Evolutionary conservation across 2,113 vertebrate genomes (phyloP).

Genomic region (Tachuris rubrigastra): DNA sequence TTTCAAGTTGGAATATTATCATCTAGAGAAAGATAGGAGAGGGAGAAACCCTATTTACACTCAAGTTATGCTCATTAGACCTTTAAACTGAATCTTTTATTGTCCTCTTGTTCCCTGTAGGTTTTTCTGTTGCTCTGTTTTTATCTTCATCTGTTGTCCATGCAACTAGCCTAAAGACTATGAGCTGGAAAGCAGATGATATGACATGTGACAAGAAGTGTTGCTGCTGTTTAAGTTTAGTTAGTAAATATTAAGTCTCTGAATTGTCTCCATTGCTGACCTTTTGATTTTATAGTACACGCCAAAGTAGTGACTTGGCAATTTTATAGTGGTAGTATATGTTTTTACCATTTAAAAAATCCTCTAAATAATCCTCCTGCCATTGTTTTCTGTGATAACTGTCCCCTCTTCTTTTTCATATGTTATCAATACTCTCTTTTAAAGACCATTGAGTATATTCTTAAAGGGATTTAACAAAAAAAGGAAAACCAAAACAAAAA

Average conservation of each 20-base stretch:
- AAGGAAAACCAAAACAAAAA: not conserved
- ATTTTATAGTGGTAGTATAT: not conserved
- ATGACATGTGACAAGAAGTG: not conserved
- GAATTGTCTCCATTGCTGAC: not conserved
- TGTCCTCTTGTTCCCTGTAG: rapidly evolving
- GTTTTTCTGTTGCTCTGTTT: not conserved
- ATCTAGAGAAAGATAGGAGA: not conserved
- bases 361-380: not conserved
- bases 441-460: not conserved
- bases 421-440: not conserved
- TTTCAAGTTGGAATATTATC: rapidly evolving
- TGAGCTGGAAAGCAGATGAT: not conserved
- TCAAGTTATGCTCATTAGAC: not conserved
- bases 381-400: not conserved
- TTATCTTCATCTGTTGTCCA: not conserved
- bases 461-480: not conserved
- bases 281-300: not conserved
- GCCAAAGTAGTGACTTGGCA: not conserved
- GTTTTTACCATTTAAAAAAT: not conserved
- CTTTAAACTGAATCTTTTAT: not conserved
- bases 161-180: not conserved
- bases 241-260: not conserved
- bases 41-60: not conserved
- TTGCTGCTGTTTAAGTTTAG: not conserved
- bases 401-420: not conserved